Conservation (phyloP, 2,797 vertebrate genomes). For the Cossypha niveicapilla region DNA sequence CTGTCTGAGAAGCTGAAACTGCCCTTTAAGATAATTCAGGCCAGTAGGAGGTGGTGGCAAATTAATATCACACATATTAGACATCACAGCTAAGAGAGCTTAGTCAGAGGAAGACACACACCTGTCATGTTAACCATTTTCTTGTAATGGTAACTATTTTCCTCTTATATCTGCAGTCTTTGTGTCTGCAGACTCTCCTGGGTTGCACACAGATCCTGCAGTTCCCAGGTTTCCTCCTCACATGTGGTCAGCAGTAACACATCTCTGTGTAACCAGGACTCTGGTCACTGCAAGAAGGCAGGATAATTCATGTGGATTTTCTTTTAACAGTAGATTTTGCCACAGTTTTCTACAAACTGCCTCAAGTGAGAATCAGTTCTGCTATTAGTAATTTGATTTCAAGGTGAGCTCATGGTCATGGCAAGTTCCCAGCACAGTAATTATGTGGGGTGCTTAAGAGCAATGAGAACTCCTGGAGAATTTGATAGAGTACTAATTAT, state of each 20-base stretch:
- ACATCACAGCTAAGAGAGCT: neutral
- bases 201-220: neutral
- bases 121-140: neutral
- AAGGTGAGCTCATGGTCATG: constrained; percentile 52
- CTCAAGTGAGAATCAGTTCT: neutral
- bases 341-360: neutral
- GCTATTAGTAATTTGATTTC: constrained; percentile 31
- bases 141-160: neutral
- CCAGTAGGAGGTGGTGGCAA: neutral
- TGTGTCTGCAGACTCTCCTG: neutral
- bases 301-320: neutral
- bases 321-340: neutral
- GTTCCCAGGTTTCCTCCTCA: neutral
- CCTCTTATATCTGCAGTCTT: neutral
- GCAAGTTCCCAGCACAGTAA: constrained; percentile 39
- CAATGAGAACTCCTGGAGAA: constrained; percentile 16
- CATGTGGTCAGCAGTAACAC: neutral
- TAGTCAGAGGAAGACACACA: neutral
- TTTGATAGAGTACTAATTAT: constrained; percentile 30
- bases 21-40: neutral
- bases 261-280: neutral
- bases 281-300: neutral
- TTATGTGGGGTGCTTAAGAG: constrained; percentile 29
- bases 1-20: neutral
- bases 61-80: neutral